Conservation (phyloP, 2,797 vertebrate species). For the Champsocephalus gunnari region DNA sequence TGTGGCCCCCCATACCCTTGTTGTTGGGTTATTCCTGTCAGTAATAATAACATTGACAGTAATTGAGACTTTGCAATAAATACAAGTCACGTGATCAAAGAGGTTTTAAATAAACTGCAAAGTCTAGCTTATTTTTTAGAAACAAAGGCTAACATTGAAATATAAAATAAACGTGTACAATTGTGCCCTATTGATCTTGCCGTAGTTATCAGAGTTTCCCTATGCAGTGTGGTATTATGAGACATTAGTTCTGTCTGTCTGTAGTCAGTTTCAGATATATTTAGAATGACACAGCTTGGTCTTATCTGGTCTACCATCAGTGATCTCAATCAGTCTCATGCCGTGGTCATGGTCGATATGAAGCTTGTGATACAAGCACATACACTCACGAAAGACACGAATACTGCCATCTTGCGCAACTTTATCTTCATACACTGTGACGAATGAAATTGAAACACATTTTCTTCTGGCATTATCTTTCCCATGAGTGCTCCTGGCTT, state of each 20-base stretch:
- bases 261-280: not conserved
- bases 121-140: too few species aligned
- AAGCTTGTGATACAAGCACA: not conserved
- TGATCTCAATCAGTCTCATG: slow-evolving; percentile 9
- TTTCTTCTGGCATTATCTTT: not conserved
- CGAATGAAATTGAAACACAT: not conserved
- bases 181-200: too few species aligned
- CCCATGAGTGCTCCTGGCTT: not conserved
- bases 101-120: too few species aligned
- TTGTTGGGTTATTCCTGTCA: too few species aligned
- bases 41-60: too few species aligned
- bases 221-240: too few species aligned
- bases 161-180: too few species aligned
- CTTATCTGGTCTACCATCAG: not conserved
- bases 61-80: too few species aligned
- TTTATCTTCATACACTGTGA: not conserved
- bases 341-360: not conserved
- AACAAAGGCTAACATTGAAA: too few species aligned
- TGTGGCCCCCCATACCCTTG: too few species aligned
- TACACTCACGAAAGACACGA: slow-evolving; percentile 6
- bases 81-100: too few species aligned
- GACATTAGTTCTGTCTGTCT: not conserved
- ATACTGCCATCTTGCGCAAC: not conserved
- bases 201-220: too few species aligned
- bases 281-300: not conserved